These are phyloP conservation scores for Adela reaumurella DNA, from an alignment of 2,888 invertebrate species.

Conservation along the genomic window DNA sequence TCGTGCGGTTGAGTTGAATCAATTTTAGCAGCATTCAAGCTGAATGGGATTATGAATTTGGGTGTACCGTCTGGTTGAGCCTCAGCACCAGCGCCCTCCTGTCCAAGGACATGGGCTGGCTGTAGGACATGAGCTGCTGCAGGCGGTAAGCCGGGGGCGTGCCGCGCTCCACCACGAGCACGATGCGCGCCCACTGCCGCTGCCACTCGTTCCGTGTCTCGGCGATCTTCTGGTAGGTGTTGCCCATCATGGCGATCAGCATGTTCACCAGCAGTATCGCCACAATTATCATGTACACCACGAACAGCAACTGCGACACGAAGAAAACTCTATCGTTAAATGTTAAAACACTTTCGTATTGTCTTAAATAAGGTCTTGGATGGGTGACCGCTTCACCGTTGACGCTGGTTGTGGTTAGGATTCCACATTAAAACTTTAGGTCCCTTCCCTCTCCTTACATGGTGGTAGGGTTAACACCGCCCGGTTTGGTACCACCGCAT, in stretches of 20 bases:
- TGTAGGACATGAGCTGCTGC: constrained; percentile 84
- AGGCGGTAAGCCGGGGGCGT: constrained; percentile 85
- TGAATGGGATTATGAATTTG: too few relatives aligned
- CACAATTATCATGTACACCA: constrained; percentile 97
- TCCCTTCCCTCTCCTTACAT: too few relatives aligned
- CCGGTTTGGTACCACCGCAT: too few relatives aligned
- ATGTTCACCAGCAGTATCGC: constrained; percentile 94
- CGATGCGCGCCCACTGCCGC: constrained; percentile 96
- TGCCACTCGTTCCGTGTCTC: constrained; percentile 98
- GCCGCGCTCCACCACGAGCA: constrained; percentile 95
- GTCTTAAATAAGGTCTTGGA: too few relatives aligned
- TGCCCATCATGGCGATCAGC: constrained; percentile 99
- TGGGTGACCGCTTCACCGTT: too few relatives aligned
- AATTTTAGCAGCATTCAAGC: too few relatives aligned
- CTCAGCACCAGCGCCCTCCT: constrained; percentile 81
- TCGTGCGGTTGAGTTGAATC: too few relatives aligned
- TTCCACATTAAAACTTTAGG: too few relatives aligned
- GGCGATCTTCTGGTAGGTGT: constrained; percentile 96
- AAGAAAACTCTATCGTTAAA: too few relatives aligned
- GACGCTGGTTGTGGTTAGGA: too few relatives aligned
- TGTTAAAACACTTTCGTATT: too few relatives aligned
- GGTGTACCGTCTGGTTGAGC: constrained; percentile 79
- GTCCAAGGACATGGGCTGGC: constrained; percentile 90
- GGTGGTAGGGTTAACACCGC: too few relatives aligned
- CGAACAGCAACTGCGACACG: constrained; percentile 73